Evolutionary conservation across 1,140 invertebrate species (phyloP), one percentile per base, ranked within the genome.

Genomic region (Drosophila varians): DNA sequence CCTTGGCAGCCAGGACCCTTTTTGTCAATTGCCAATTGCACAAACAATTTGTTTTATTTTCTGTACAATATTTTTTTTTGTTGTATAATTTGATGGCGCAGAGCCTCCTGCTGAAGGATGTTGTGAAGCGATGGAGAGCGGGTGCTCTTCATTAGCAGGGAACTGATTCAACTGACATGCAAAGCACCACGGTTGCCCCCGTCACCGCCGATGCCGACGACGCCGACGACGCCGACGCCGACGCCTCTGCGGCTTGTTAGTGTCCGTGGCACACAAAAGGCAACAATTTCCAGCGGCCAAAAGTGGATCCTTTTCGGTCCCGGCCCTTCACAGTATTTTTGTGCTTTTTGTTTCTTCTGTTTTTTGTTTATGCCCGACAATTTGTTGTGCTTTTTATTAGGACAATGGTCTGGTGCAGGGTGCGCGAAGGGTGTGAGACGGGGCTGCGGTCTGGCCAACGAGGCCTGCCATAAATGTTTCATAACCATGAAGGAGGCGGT

Each of bases 311-410:
- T 43, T 61, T 64, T 26, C 38, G 6, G 14, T 11, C 36, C 14
- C 9, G 19, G 11, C 9, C 57, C 49, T 25, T 42, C 16, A 23
- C 34, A 5, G 57, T 23, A 56, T 53, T 55, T 28, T 64, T 60
- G 57, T 23, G 43, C 40, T 55, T 28, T 64, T 60, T 58, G 47
- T 53, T 6, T 11, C 36, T 9, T 43, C 4, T 51, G 26, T 40
- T 57, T 47, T 34, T 51, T 58, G 46, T 65, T 56, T 65, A 65
- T 62, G 61, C 54, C 71, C 71, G 79, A 84, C 79, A 84, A 84
- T 84, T 84, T 84, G 79, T 84, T 84, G 79, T 78, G 74, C 66
- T 84, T 82, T 84, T 84, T 80, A 84, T 75, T 74, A 77, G 61
- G 58, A 74, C 73, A 64, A 60, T 64, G 16, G n/a, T n/a, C n/a